These are phyloP conservation scores for Aleadryas rufinucha DNA, from an alignment of 2,113 vertebrate species.

Conservation along the genomic window DNA sequence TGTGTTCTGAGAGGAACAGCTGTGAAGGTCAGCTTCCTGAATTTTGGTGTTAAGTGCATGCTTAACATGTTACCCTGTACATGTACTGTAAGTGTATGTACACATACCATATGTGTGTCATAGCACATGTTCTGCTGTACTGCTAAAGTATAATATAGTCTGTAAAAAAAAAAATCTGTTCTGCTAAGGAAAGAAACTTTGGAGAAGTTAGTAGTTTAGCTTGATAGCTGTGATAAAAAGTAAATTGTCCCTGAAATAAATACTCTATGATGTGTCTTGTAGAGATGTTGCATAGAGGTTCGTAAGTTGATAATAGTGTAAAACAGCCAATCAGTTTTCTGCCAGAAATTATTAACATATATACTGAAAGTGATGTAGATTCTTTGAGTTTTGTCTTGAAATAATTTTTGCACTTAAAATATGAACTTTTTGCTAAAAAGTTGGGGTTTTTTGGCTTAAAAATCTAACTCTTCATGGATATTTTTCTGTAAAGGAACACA, in stretches of 20 bases:
- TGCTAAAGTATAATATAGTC: not conserved
- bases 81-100: not conserved
- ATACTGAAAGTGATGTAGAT: not conserved
- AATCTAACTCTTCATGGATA: not conserved
- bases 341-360: not conserved
- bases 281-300: not conserved
- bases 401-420: not conserved
- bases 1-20: not conserved
- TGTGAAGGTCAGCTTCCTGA: not conserved
- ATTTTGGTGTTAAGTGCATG: not conserved
- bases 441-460: not conserved
- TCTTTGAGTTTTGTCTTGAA: not conserved
- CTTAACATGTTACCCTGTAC: not conserved
- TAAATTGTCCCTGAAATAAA: not conserved
- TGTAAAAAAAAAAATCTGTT: not conserved
- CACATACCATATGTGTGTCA: not conserved
- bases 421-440: not conserved
- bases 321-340: not conserved
- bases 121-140: not conserved
- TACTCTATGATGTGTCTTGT: not conserved
- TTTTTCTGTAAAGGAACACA: not conserved
- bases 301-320: not conserved
- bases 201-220: not conserved
- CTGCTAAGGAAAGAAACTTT: not conserved
- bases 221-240: not conserved